Conservation (phyloP, 2,113 vertebrate species). For the Colius striatus region DNA sequence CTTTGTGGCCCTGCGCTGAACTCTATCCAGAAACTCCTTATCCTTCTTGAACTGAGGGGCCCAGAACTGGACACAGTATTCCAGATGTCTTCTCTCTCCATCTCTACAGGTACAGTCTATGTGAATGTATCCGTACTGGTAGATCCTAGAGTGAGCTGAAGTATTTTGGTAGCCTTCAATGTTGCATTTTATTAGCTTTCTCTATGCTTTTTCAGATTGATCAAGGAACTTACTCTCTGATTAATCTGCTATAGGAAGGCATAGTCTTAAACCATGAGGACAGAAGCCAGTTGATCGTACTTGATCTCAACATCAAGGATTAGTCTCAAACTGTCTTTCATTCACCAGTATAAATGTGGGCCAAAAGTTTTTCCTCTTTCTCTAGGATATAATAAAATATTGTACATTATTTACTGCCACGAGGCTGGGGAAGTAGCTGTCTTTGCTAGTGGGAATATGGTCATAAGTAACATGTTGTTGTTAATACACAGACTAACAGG, state of each 20-base stretch:
- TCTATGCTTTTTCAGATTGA: neutral
- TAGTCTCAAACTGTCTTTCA: neutral
- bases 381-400: neutral
- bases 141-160: neutral
- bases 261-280: neutral
- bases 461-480: neutral
- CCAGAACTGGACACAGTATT: no score
- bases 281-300: neutral
- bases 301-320: neutral
- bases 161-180: neutral
- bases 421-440: neutral
- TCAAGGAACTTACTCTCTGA: neutral
- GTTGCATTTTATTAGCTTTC: neutral
- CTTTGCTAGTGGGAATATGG: neutral
- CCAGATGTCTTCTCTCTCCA: neutral
- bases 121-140: neutral
- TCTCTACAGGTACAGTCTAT: neutral
- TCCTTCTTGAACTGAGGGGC: no score
- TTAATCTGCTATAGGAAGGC: neutral
- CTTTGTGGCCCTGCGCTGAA: no score
- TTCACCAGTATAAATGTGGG: neutral
- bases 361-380: neutral
- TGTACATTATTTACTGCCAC: neutral
- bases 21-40: no score
- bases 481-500: neutral